Percentiles rank a stretch among this genome's conserved stretches.
These are phyloP conservation scores for Sitophilus oryzae DNA, from an alignment of 1,140 invertebrate species.

Conservation along the genomic window DNA sequence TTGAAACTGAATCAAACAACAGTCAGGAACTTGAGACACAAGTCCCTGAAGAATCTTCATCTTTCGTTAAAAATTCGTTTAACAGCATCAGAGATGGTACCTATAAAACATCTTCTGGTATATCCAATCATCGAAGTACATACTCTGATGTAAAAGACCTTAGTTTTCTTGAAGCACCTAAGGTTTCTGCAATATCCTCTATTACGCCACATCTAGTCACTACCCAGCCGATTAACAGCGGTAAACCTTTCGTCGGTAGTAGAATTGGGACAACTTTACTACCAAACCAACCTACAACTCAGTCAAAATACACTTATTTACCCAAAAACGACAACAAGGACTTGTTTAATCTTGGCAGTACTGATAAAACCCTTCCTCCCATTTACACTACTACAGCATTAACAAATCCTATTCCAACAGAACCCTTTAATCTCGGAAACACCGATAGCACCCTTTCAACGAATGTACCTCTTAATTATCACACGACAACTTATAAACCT, in stretches of 20 bases:
- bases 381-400: constrained; percentile 2
- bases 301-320: constrained; percentile 20
- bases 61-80: constrained; percentile 47
- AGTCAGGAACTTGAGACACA: constrained; percentile 50
- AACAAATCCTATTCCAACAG: constrained; percentile 9
- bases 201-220: constrained; percentile 36
- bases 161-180: constrained; percentile 27
- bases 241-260: constrained; percentile 36
- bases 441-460: constrained; percentile 10
- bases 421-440: constrained; percentile 14
- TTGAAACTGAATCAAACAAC: constrained; percentile 8
- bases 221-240: constrained; percentile 38
- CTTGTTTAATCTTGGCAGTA: not conserved
- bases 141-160: constrained; percentile 38
- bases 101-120: constrained; percentile 24
- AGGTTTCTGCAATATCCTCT: constrained; percentile 33
- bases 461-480: not conserved
- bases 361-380: not conserved
- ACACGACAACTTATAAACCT: constrained; percentile 1
- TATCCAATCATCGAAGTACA: constrained; percentile 36
- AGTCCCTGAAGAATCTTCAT: constrained; percentile 65
- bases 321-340: constrained; percentile 6
- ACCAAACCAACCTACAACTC: constrained; percentile 16
- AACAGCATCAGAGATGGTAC: constrained; percentile 28
- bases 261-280: constrained; percentile 27